Percentiles rank a stretch among this genome's conserved stretches.
These are phyloP conservation scores for Epinephelus awoara DNA, from an alignment of 2,797 vertebrate species.

Conservation along the genomic window DNA sequence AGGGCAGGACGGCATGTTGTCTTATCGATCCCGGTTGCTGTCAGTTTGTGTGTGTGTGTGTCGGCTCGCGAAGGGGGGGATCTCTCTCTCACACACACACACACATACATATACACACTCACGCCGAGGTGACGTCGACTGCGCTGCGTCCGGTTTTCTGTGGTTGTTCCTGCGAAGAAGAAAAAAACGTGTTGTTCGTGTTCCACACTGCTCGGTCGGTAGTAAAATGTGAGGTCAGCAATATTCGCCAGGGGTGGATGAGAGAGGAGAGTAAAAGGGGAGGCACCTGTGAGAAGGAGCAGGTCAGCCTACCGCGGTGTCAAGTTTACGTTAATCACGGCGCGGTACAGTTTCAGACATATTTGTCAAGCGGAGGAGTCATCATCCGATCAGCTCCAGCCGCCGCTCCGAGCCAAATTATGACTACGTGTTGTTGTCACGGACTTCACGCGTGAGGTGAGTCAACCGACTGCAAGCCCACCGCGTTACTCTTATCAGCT, in stretches of 20 bases:
- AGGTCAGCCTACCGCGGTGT: conserved; percentile 59
- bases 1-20: background rate
- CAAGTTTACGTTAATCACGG: conserved; percentile 67
- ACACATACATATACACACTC: conserved; percentile 22
- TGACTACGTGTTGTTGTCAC: conserved; percentile 55
- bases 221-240: conserved; percentile 34
- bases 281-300: conserved; percentile 72
- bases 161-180: conserved; percentile 46
- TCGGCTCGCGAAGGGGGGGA: conserved; percentile 11
- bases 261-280: conserved; percentile 49
- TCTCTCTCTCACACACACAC: background rate
- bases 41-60: conserved; percentile 43
- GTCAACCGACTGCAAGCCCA: conserved; percentile 33
- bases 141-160: conserved; percentile 65
- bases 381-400: conserved; percentile 54
- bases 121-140: conserved; percentile 74
- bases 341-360: conserved; percentile 63
- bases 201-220: conserved; percentile 7
- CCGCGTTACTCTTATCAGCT: conserved; percentile 26
- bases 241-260: conserved; percentile 33
- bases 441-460: conserved; percentile 62
- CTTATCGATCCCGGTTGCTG: conserved; percentile 29
- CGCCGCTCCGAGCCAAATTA: conserved; percentile 22
- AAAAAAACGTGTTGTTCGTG: conserved; percentile 6
- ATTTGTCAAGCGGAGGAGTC: conserved; percentile 63